These are phyloP conservation scores for Torymus auratus DNA, from an alignment of 2,888 invertebrate genomes.

Conservation along the genomic window DNA sequence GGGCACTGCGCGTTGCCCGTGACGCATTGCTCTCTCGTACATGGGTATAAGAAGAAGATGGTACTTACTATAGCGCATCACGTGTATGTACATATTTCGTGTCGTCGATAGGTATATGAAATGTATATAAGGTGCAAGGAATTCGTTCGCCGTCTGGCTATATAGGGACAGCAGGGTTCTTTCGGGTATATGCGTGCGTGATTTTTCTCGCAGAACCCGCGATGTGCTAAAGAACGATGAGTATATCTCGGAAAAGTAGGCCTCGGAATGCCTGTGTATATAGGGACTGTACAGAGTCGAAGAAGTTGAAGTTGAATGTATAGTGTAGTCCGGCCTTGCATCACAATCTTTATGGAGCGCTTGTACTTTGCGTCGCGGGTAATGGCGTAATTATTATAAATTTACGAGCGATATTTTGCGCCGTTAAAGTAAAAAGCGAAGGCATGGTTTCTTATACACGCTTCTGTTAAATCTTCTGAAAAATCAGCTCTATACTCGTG, in stretches of 20 bases:
- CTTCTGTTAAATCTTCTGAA: no score
- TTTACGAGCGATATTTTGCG: neutral
- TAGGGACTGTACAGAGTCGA: neutral
- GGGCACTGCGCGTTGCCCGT: neutral
- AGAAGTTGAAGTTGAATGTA: neutral
- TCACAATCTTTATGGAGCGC: conserved; percentile 17
- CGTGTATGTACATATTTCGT: no score
- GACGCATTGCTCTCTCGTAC: conserved; percentile 1
- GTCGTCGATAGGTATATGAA: no score
- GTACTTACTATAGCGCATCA: no score
- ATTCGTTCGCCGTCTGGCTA: no score
- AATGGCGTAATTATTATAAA: conserved; percentile 6
- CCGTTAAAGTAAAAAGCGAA: no score
- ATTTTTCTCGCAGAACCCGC: conserved; percentile 21
- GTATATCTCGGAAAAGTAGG: conserved; percentile 42
- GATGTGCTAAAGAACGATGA: conserved; percentile 47
- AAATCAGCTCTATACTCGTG: no score
- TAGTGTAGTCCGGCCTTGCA: conserved; percentile 14
- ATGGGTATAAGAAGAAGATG: no score
- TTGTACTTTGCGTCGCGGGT: conserved; percentile 19
- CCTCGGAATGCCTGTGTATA: conserved; percentile 15
- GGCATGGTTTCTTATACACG: no score
- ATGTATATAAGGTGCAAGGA: no score
- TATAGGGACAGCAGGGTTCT: no score
- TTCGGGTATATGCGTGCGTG: no score